Evolutionary conservation across 1,140 invertebrate genomes (phyloP), one percentile per base, ranked within the genome.

Genomic region (Ylistrum balloti): DNA sequence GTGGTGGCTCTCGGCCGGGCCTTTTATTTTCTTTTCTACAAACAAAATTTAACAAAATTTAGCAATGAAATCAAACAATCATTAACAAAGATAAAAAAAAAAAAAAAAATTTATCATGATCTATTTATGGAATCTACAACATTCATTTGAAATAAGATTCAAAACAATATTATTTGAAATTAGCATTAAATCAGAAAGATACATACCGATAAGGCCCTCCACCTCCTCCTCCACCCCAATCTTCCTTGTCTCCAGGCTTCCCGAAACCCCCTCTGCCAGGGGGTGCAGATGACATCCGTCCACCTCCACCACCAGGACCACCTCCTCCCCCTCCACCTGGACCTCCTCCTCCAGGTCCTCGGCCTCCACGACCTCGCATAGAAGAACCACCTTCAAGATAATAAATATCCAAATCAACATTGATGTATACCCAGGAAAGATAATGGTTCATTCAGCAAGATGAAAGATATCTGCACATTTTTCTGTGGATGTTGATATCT

Each of bases 1-100:
- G 95, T 86, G 94, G 95, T 74, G 93, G 94, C 33, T 93, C 92
- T 90, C 94, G 93, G 35, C 94, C 95, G 87, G 91, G 91, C n/a
- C 94, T 93, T 89, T 94, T 93, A 28, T 92, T 87, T n/a, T 95
- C 94, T 87, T 89, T 91, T 41, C 93, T 93, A 45, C 86, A 91
- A 91, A 17, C 45, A 90, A 56, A 41, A 90, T 86, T 33, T 5
- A 17, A 15, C 20, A 2, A 74, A 74, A 74, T 28, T 28, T n/a
- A 74, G 56, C 20, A 45, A 1, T 45, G 41, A 15, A 15, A 17
- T 45, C 17, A 17, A 45, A 45, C 9, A 74, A 9, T 3, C 1
- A n/a, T n/a, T n/a, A n/a, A n/a, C n/a, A n/a, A n/a, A n/a, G n/a
- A n/a, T n/a, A n/a, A n/a, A n/a, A n/a, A n/a, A n/a, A n/a, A n/a